Conservation (phyloP, 2,113 vertebrate genomes). For the Chelonoidis abingdonii region DNA sequence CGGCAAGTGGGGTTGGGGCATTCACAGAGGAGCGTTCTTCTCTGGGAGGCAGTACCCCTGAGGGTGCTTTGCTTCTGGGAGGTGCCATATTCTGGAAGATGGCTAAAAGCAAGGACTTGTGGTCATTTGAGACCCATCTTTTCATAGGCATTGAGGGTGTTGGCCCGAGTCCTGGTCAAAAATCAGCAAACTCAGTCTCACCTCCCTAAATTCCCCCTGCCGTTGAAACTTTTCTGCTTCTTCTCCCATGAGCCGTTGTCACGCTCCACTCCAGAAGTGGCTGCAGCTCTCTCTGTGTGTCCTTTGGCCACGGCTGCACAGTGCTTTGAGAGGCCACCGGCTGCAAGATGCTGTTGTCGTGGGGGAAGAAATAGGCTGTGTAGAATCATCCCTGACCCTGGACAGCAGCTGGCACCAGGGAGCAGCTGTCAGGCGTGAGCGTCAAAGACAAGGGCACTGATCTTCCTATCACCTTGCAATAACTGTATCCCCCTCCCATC, state of each 20-base stretch:
- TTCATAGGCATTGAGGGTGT: neutral
- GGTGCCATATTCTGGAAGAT: neutral
- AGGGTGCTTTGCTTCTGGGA: neutral
- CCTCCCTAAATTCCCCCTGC: neutral
- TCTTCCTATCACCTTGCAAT: neutral
- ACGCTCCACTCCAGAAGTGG: neutral
- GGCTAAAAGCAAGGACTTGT: neutral
- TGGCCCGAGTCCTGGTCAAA: neutral
- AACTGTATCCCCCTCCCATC: rapidly evolving
- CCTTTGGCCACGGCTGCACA: neutral
- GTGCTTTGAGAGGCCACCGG: neutral
- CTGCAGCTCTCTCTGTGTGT: neutral
- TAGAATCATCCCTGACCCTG: neutral
- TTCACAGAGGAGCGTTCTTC: neutral
- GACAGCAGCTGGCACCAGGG: neutral
- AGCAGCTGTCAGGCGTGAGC: slow-evolving; percentile 22
- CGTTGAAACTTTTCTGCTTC: neutral
- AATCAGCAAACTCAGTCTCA: neutral
- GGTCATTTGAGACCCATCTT: neutral
- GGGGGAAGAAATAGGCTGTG: neutral
- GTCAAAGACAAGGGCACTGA: slow-evolving; percentile 10
- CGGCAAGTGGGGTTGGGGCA: neutral
- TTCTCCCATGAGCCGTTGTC: neutral
- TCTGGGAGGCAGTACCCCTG: neutral
- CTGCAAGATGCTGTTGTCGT: neutral